phyloP scores from a whole-genome alignment of 2,113 vertebrate genomes.

The Cebus imitator region DNA sequence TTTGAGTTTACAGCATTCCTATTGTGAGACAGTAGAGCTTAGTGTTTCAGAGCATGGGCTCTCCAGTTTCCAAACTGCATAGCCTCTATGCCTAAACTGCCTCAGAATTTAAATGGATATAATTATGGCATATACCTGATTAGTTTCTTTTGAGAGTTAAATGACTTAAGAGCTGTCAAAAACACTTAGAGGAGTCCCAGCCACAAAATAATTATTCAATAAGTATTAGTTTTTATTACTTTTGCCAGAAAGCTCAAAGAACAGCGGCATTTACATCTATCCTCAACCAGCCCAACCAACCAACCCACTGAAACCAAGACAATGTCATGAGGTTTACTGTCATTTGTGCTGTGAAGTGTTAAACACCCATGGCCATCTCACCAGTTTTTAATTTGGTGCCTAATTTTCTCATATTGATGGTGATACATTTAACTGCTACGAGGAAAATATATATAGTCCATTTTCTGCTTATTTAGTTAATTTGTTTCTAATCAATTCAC shows the following conservation, averaged over 20 bases:
- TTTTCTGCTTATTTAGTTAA: background rate
- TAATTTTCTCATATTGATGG: background rate
- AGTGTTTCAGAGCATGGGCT: background rate
- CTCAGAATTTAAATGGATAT: background rate
- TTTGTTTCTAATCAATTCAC: conserved; percentile 22
- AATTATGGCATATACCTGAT: background rate
- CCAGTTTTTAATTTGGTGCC: background rate
- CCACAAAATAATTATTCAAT: background rate
- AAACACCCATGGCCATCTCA: background rate
- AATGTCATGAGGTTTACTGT: background rate
- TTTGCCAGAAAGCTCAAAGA: background rate
- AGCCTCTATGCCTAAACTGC: background rate
- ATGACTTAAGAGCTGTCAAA: background rate
- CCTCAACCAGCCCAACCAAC: background rate
- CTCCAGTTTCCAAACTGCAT: background rate
- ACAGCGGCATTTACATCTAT: background rate
- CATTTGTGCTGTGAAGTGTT: background rate
- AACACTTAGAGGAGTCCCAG: background rate
- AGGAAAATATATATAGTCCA: background rate
- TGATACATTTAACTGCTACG: background rate
- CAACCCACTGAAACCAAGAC: background rate
- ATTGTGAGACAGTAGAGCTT: background rate
- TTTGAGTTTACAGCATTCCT: background rate
- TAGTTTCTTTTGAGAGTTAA: background rate
- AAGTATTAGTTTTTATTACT: background rate